Conservation (phyloP, 2,888 invertebrate genomes). For the Aethes cnicana region DNA sequence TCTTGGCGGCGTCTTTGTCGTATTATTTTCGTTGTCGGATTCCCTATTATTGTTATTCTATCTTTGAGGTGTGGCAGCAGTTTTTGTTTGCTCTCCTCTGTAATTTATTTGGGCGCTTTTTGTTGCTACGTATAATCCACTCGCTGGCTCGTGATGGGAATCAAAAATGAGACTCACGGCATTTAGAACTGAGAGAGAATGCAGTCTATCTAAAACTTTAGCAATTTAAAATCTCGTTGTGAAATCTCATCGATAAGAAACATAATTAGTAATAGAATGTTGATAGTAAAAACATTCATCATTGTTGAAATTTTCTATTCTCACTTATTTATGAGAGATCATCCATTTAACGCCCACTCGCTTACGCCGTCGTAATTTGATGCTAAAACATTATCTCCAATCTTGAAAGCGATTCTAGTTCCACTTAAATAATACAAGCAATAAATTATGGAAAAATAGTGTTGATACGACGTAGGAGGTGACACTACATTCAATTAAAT, state of each 20-base stretch:
- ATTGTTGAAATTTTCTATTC: background rate
- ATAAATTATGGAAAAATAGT: conserved; percentile 29
- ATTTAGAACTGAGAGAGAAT: conserved; percentile 37
- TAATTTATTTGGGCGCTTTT: conserved; percentile 62
- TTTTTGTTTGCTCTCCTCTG: conserved; percentile 57
- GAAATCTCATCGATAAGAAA: no score
- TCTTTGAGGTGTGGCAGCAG: conserved; percentile 63
- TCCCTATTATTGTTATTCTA: conserved; percentile 71
- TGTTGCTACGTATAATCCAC: conserved; percentile 52
- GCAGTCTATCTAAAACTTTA: conserved; percentile 18
- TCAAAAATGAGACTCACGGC: conserved; percentile 36
- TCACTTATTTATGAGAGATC: conserved; percentile 1
- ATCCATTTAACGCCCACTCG: conserved; percentile 3
- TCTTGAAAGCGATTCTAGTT: conserved; percentile 13
- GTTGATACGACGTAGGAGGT: conserved; percentile 20
- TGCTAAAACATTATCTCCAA: conserved; percentile 21
- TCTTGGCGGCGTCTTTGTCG: conserved; percentile 49
- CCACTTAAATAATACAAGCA: conserved; percentile 21
- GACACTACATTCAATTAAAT: conserved; percentile 22
- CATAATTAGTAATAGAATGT: no score
- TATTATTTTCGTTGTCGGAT: conserved; percentile 60
- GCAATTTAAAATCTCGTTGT: no score
- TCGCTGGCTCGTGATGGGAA: conserved; percentile 37
- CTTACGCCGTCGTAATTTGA: conserved; percentile 8
- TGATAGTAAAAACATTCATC: no score